A percentile compares a stretch with the other conserved stretches of the same genome.
phyloP scores from a whole-genome alignment of 1,140 invertebrate species.

The Paralvinella palmiformis region DNA sequence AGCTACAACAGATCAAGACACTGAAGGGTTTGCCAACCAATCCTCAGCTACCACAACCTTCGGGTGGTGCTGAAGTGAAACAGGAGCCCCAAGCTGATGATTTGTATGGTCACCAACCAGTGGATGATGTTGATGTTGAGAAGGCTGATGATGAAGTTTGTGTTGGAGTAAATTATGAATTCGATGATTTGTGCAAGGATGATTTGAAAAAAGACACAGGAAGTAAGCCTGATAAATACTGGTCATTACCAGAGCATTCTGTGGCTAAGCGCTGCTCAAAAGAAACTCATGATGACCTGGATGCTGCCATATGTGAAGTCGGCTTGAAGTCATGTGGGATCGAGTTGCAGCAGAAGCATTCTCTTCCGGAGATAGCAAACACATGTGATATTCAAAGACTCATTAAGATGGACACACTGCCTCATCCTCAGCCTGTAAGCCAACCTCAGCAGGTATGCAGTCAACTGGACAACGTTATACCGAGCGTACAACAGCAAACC shows the following conservation, averaged over 20 bases:
- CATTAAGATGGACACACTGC: not conserved
- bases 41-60: not conserved
- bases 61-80: slow-evolving; percentile 1
- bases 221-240: too few species aligned
- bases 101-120: not conserved
- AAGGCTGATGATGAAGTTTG: not conserved
- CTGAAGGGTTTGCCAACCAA: slow-evolving; percentile 2
- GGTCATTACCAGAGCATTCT: too few species aligned
- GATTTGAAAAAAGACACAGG: too few species aligned
- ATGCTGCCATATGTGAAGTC: too few species aligned
- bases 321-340: too few species aligned
- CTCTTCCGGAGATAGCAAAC: too few species aligned
- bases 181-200: not conserved
- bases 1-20: slow-evolving; percentile 29
- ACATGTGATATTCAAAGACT: not conserved
- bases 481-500: too few species aligned
- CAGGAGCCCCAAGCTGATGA: not conserved
- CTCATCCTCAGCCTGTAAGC: not conserved
- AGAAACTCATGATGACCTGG: too few species aligned
- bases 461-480: too few species aligned
- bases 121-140: not conserved
- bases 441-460: not conserved
- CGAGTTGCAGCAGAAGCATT: too few species aligned
- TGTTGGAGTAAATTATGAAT: not conserved
- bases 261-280: too few species aligned